A percentile compares a stretch with the other conserved stretches of the same genome.
phyloP scores from a whole-genome alignment of 2,888 invertebrate species.

The Plusia festucae region DNA sequence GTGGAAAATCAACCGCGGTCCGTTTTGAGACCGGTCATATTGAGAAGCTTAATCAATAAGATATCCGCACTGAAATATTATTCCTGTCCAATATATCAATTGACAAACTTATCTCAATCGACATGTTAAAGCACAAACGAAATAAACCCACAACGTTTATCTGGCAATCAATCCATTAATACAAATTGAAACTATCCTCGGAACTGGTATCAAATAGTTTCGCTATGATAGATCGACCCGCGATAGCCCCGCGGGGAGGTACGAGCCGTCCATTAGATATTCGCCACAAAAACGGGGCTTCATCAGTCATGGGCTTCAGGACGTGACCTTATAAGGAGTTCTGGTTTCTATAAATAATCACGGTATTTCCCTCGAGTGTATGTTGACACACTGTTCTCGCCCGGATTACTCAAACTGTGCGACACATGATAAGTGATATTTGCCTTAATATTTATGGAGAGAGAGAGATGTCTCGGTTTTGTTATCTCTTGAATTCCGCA shows the following conservation, averaged over 20 bases:
- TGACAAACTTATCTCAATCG: background rate
- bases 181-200: constrained; percentile 18
- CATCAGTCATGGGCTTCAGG: constrained; percentile 24
- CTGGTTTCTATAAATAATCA: background rate
- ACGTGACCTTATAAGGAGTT: background rate
- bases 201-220: constrained; percentile 18
- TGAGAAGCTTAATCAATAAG: too few relatives aligned
- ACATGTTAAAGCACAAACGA: background rate
- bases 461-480: background rate
- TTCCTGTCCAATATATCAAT: background rate
- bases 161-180: constrained; percentile 24
- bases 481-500: too few relatives aligned
- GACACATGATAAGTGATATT: background rate
- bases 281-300: constrained; percentile 33
- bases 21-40: too few relatives aligned
- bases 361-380: background rate
- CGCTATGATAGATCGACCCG: constrained; percentile 43
- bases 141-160: background rate
- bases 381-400: constrained; percentile 1
- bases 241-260: constrained; percentile 26
- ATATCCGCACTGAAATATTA: too few relatives aligned
- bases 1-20: too few relatives aligned
- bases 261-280: constrained; percentile 51
- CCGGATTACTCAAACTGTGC: background rate
- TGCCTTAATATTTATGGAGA: background rate